phyloP scores from a whole-genome alignment of 1,140 invertebrate genomes.

The Drosophila mayri region DNA sequence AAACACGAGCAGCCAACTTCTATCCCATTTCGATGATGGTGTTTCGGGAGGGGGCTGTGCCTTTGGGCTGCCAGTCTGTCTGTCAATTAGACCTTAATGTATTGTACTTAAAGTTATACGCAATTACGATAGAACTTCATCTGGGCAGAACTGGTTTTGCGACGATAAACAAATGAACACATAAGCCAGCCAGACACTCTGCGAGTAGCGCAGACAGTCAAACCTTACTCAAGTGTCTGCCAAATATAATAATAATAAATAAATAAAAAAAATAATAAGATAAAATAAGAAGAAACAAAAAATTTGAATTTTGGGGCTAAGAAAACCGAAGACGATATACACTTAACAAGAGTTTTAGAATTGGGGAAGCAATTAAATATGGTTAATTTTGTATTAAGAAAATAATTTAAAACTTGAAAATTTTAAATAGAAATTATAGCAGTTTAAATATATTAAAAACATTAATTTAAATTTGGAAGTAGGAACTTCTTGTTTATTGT shows the following conservation, averaged over 20 bases:
- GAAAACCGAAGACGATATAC: constrained; percentile 17
- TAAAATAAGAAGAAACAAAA: constrained; percentile 20
- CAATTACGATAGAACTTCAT: constrained; percentile 77
- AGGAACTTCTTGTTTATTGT: background rate
- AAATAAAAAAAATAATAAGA: constrained; percentile 5
- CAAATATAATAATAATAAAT: constrained; percentile 20
- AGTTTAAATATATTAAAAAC: too few relatives aligned
- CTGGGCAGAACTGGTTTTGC: constrained; percentile 47
- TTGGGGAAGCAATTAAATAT: background rate
- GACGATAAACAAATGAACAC: constrained; percentile 72
- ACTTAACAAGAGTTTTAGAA: background rate
- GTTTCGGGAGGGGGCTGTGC: background rate
- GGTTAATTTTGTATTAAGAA: background rate
- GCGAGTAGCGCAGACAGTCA: constrained; percentile 36
- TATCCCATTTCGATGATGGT: constrained; percentile 40
- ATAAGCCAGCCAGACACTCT: constrained; percentile 53
- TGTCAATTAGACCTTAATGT: constrained; percentile 81
- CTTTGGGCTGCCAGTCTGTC: constrained; percentile 69
- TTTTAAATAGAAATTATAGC: too few relatives aligned
- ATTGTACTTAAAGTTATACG: constrained; percentile 79
- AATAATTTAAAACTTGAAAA: too few relatives aligned
- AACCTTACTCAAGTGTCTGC: constrained; percentile 35
- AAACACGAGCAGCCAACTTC: constrained; percentile 32
- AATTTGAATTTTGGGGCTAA: background rate
- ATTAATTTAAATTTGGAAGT: too few relatives aligned